Conservation (phyloP, 1,140 invertebrate species). For the Neodiprion pinetum region DNA sequence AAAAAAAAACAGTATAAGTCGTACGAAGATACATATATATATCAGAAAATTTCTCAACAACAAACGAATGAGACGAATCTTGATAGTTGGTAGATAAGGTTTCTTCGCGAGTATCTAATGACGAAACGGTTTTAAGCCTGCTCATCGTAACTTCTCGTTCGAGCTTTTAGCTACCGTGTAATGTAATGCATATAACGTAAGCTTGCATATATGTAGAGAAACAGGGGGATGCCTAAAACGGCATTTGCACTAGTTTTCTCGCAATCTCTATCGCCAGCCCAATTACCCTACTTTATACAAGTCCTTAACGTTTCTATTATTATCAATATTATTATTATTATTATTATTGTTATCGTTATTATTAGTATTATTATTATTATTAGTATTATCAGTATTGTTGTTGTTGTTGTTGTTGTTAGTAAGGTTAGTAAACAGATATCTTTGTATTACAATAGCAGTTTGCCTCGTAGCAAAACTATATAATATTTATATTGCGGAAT, state of each 20-base stretch:
- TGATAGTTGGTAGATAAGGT: no score
- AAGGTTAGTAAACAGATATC: conserved; percentile 5
- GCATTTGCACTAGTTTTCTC: background rate
- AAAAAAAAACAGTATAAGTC: no score
- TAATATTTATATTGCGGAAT: conserved; percentile 30
- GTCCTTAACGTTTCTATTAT: background rate
- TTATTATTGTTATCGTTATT: background rate
- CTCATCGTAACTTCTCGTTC: no score
- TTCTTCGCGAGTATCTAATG: no score
- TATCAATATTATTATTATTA: background rate
- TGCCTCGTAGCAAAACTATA: conserved; percentile 31
- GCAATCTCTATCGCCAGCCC: conserved; percentile 2
- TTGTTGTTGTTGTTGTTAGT: background rate
- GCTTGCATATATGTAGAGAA: background rate
- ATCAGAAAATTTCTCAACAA: no score
- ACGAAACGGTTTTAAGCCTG: no score
- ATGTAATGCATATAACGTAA: background rate
- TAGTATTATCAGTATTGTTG: background rate
- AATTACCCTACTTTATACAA: conserved; percentile 2
- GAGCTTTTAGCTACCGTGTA: no score
- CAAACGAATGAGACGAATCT: no score
- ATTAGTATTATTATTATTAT: background rate
- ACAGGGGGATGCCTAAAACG: background rate
- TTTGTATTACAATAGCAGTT: conserved; percentile 29
- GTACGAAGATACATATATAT: no score